phyloP scores from a whole-genome alignment of 2,113 vertebrate genomes.

The Pollachius pollachius region DNA sequence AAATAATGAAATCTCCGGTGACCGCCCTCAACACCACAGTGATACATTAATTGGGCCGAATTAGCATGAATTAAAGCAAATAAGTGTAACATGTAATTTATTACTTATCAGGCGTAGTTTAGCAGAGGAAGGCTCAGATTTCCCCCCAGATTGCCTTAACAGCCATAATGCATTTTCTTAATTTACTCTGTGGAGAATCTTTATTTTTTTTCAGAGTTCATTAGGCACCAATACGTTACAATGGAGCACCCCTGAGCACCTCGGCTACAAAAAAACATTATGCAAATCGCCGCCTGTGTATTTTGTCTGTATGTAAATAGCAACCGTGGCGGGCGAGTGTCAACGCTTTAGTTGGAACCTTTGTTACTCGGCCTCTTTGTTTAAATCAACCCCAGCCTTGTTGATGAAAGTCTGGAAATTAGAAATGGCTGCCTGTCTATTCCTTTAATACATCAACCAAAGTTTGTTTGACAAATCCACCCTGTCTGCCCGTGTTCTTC shows the following conservation, averaged over 20 bases:
- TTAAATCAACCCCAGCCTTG: conserved; percentile 54
- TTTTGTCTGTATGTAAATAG: conserved; percentile 96
- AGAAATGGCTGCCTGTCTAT: conserved; percentile 41
- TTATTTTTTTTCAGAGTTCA: conserved; percentile 99
- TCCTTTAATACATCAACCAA: conserved; percentile 23
- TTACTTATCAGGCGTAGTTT: conserved; percentile 99
- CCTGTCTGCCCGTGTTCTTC: background rate
- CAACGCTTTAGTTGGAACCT: conserved; percentile 83
- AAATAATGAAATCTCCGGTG: conserved; percentile 99
- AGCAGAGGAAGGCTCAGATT: conserved; percentile 95
- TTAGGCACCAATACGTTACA: conserved; percentile 99
- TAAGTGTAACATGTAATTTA: conserved; percentile 99
- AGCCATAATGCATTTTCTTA: conserved; percentile 99
- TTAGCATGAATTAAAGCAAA: conserved; percentile 99
- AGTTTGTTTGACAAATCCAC: conserved; percentile 4
- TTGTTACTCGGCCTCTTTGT: conserved; percentile 77
- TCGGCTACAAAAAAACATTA: conserved; percentile 93
- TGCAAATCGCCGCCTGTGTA: conserved; percentile 90
- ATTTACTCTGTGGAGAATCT: conserved; percentile 99
- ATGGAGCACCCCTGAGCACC: conserved; percentile 92
- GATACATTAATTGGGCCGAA: conserved; percentile 99
- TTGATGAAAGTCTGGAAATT: conserved; percentile 63
- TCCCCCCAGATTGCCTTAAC: conserved; percentile 99
- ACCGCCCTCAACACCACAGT: conserved; percentile 94
- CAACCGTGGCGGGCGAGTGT: conserved; percentile 80